Evolutionary conservation across 2,888 invertebrate species (phyloP), one percentile per base, ranked within the genome.

Genomic region (Apamea monoglypha): DNA sequence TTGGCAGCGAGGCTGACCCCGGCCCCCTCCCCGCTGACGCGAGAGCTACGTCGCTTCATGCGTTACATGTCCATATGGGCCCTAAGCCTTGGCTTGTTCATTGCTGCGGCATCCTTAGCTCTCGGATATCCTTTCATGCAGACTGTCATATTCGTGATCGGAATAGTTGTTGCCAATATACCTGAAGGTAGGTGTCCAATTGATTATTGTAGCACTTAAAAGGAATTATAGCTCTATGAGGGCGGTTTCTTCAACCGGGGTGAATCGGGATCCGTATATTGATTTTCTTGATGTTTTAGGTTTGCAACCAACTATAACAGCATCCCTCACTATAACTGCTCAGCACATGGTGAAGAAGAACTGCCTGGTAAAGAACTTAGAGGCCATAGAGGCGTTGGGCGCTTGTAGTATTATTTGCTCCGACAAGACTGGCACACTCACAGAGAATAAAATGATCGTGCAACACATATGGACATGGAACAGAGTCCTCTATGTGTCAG

Each of bases 371-470:
- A 99, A 99, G 97, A 99, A 99, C 96, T 97, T 99, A 94, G 99
- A 99, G 97, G 99, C 99, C 89, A 99, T 99, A 47, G 99, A 99
- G 97, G 99, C 99, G 3, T 97, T 99, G 76, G 99, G 99, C 64
- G 99, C 99, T 18, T 99, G 99, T 76, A 99, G 99, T 78, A 99
- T 99, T 83, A 99, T 99, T 96, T 99, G 99, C 97, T 99, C 99
- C 5, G 99, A 99, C 96, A 99, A 99, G 96, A 99, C 99, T 80
- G 99, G 99, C 84, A 99, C 99, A 14, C 97, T 99, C 70, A 99
- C 99, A 6, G 99, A 99, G 96, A 99, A 99, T 97, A 98, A 99
- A 93, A 99, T 99, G 99, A 99, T 99, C 70, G 99, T 99, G 71
- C 99, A 99, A 87, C 99, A 99, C 96, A 98, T 99, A 98, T 99